Percentiles rank a stretch among this genome's conserved stretches.
phyloP scores from a whole-genome alignment of 2,888 invertebrate species.

The Trissolcus japonicus region DNA sequence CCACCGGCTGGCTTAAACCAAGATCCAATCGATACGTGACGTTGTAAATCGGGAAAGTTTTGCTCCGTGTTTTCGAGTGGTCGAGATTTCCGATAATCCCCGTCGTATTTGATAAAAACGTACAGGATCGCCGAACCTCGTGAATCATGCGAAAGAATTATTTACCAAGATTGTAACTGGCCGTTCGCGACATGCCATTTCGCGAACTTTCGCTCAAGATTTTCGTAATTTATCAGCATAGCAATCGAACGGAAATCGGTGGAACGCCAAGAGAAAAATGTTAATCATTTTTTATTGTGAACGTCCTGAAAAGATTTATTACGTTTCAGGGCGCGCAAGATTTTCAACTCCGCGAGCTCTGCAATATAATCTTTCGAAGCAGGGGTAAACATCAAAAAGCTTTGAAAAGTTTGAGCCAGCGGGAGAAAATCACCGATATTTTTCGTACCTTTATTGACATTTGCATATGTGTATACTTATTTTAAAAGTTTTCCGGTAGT shows the following conservation, averaged over 20 bases:
- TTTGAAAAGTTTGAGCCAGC: neutral
- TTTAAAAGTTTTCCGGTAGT: constrained; percentile 6
- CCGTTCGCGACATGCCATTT: constrained; percentile 32
- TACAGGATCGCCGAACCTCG: constrained; percentile 31
- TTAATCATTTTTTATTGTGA: constrained; percentile 1
- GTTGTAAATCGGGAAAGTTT: constrained; percentile 58
- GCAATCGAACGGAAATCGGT: no score
- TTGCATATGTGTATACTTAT: constrained; percentile 16
- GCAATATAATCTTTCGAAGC: neutral
- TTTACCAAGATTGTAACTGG: constrained; percentile 41
- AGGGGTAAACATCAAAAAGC: neutral
- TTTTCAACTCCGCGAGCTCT: no score
- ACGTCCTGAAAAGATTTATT: neutral
- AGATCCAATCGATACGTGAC: constrained; percentile 57
- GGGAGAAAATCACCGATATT: neutral
- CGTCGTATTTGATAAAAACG: constrained; percentile 51
- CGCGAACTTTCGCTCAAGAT: constrained; percentile 28
- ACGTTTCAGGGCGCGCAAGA: neutral
- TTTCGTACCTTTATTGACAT: constrained; percentile 12
- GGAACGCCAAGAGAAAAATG: neutral
- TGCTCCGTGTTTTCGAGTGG: constrained; percentile 56
- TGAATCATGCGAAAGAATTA: constrained; percentile 50
- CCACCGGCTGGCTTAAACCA: constrained; percentile 58
- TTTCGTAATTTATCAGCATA: constrained; percentile 21
- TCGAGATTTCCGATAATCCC: constrained; percentile 56